phyloP scores from a whole-genome alignment of 2,113 vertebrate genomes.

The Cyanoderma ruficeps region DNA sequence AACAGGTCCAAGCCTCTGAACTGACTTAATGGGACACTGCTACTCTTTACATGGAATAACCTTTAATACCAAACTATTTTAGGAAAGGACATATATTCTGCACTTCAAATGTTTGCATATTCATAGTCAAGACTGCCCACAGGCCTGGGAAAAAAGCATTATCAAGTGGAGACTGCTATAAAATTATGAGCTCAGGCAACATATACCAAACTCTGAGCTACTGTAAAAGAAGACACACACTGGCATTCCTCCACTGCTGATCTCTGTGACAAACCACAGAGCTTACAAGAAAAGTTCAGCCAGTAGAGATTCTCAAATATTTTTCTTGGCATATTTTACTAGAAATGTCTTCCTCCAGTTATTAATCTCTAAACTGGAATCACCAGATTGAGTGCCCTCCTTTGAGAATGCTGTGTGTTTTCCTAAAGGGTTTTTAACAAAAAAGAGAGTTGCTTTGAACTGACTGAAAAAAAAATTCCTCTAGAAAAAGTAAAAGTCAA shows the following conservation, averaged over 20 bases:
- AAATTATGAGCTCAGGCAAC: neutral
- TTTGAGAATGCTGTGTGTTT: neutral
- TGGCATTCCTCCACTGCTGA: neutral
- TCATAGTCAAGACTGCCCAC: neutral
- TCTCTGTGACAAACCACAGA: neutral
- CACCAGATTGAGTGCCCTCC: neutral
- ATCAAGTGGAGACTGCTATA: neutral
- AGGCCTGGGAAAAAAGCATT: neutral
- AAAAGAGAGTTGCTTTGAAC: neutral
- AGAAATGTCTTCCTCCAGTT: neutral
- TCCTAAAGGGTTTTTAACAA: neutral
- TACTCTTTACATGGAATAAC: neutral
- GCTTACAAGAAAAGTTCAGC: neutral
- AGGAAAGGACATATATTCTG: neutral
- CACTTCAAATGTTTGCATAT: neutral
- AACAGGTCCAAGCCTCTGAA: neutral
- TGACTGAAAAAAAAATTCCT: neutral
- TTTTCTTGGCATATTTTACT: neutral
- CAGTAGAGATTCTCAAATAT: neutral
- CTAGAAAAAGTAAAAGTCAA: neutral
- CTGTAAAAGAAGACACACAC: neutral
- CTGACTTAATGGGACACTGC: neutral
- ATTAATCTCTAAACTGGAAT: neutral
- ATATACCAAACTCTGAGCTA: neutral
- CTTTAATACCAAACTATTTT: neutral